A percentile compares a stretch with the other conserved stretches of the same genome.
phyloP scores from a whole-genome alignment of 2,113 vertebrate species.

The Brachypteracias leptosomus region DNA sequence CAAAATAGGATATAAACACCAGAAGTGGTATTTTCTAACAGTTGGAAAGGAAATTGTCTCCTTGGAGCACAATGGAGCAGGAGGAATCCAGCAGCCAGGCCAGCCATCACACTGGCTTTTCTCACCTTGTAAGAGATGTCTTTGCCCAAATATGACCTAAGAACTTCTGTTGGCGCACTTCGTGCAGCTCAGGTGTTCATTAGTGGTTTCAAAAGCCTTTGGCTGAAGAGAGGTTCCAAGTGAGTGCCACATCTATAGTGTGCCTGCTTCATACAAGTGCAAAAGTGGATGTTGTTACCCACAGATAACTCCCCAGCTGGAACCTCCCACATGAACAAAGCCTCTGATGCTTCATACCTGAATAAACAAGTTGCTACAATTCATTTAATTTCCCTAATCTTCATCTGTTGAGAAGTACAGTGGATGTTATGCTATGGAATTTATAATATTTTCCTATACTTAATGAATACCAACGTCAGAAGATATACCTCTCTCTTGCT shows the following conservation, averaged over 20 bases:
- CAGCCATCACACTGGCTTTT: neutral
- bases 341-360: neutral
- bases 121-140: neutral
- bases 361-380: neutral
- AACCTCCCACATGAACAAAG: neutral
- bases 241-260: neutral
- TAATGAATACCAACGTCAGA: neutral
- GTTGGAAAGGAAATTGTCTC: slow-evolving; percentile 8
- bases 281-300: neutral
- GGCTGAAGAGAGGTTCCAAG: neutral
- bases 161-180: fast-evolving
- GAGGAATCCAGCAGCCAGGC: neutral
- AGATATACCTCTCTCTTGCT: neutral
- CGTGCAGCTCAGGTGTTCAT: fast-evolving
- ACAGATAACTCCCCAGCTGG: neutral
- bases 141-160: neutral
- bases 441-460: neutral
- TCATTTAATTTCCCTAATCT: neutral
- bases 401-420: neutral
- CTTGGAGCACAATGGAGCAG: neutral
- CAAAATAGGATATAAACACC: slow-evolving; percentile 41
- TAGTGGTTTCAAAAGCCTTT: neutral
- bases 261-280: neutral
- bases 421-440: neutral
- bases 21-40: slow-evolving; percentile 36